A percentile compares a stretch with the other conserved stretches of the same genome.
Conservation (phyloP, 2,888 invertebrate genomes). For the Chrysolina americana region DNA sequence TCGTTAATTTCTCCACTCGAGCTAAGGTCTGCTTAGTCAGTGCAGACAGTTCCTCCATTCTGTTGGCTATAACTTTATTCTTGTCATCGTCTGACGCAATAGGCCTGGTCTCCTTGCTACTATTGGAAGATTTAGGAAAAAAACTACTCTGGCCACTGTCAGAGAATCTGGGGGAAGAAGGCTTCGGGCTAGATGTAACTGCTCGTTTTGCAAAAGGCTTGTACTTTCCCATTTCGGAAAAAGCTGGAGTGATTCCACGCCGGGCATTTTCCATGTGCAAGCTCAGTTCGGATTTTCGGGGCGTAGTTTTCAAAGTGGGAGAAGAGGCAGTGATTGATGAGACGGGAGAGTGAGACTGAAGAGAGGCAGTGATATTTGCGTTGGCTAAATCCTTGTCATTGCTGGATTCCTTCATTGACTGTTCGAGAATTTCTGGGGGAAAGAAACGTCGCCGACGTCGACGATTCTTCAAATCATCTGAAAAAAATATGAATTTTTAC, state of each 20-base stretch:
- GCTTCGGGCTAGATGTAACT: conserved; percentile 53
- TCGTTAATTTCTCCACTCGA: conserved; percentile 76
- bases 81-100: conserved; percentile 51
- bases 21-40: conserved; percentile 79
- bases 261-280: conserved; percentile 69
- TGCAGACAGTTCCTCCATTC: conserved; percentile 77
- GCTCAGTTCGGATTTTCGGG: conserved; percentile 64
- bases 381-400: conserved; percentile 35
- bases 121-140: conserved; percentile 26
- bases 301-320: conserved; percentile 39
- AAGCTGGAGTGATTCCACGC: conserved; percentile 59
- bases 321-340: conserved; percentile 59
- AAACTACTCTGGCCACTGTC: conserved; percentile 28
- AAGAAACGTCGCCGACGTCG: conserved; percentile 63
- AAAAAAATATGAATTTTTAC: background rate
- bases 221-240: conserved; percentile 61
- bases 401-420: conserved; percentile 42
- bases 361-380: conserved; percentile 57
- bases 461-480: conserved; percentile 61
- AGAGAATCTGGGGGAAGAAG: conserved; percentile 40
- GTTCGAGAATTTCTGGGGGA: conserved; percentile 62
- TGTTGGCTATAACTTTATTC: conserved; percentile 68
- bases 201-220: conserved; percentile 53
- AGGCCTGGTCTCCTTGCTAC: conserved; percentile 27
- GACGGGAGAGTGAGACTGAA: conserved; percentile 36